Evolutionary conservation across 2,888 invertebrate genomes (phyloP).

Genomic region (Liopterus haemorrhoidalis): DNA sequence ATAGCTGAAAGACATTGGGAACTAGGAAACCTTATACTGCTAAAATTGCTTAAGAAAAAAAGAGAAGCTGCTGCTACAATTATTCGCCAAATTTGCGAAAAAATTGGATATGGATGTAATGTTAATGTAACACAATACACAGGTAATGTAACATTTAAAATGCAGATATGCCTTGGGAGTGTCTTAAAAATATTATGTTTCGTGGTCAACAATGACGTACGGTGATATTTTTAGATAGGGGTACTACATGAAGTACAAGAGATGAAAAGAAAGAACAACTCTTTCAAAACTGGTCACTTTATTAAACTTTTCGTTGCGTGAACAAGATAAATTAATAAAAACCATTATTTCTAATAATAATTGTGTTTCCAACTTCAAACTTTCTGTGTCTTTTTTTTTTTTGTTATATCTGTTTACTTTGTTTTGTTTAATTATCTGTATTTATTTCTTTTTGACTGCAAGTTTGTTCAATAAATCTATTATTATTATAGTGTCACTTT

Average conservation of each 20-base stretch:
- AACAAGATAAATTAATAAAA: too few species aligned
- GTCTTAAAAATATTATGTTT: not conserved
- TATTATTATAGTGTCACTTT: too few species aligned
- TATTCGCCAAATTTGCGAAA: constrained; percentile 51
- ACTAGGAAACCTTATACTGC: constrained; percentile 53
- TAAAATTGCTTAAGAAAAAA: constrained; percentile 54
- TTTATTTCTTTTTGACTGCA: too few species aligned
- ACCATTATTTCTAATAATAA: too few species aligned
- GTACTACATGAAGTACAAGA: not conserved
- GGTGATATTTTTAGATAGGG: not conserved
- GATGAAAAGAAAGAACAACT: not conserved
- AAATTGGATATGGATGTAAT: constrained; percentile 52
- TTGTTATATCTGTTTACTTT: too few species aligned
- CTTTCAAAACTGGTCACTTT: too few species aligned
- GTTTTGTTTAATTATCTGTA: too few species aligned
- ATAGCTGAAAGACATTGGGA: constrained; percentile 45
- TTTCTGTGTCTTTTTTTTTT: too few species aligned
- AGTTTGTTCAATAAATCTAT: too few species aligned
- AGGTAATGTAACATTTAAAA: constrained; percentile 41
- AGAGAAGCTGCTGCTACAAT: constrained; percentile 51
- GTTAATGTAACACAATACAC: constrained; percentile 53
- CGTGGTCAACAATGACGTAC: not conserved
- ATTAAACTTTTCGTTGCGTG: too few species aligned
- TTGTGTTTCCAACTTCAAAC: too few species aligned
- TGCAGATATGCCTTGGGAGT: not conserved